Percentiles rank a stretch among this genome's conserved stretches.
Conservation (phyloP, 2,888 invertebrate species). For the Drosophila lacicola region DNA sequence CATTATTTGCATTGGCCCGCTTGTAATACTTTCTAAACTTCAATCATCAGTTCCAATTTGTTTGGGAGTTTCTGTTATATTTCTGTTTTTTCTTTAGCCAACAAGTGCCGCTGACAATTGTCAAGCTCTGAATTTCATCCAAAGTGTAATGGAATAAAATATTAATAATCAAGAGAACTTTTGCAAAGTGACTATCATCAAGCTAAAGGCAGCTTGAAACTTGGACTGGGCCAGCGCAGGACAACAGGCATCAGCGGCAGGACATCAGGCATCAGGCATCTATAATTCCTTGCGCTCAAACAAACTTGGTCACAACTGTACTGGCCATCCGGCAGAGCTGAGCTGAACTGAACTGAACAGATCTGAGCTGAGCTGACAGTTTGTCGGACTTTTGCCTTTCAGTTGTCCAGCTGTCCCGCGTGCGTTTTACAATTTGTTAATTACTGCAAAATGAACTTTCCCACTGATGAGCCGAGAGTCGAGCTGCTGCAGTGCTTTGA, state of each 20-base stretch:
- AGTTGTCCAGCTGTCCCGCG: conserved; percentile 23
- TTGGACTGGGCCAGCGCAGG: conserved; percentile 25
- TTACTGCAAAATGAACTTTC: conserved; percentile 77
- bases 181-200: conserved; percentile 74
- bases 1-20: conserved; percentile 42
- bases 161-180: conserved; percentile 73
- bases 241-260: conserved; percentile 45
- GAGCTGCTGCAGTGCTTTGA: conserved; percentile 23
- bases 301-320: conserved; percentile 66
- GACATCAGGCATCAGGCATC: conserved; percentile 54
- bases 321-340: conserved; percentile 27
- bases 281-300: conserved; percentile 69
- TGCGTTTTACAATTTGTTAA: conserved; percentile 75
- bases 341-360: conserved; percentile 27
- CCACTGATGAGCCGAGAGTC: conserved; percentile 31
- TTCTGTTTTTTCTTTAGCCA: conserved; percentile 40
- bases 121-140: conserved; percentile 18
- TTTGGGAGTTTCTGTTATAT: conserved; percentile 44
- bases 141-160: conserved; percentile 75
- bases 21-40: conserved; percentile 46
- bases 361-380: conserved; percentile 39
- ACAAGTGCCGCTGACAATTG: conserved; percentile 73
- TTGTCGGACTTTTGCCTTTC: conserved; percentile 40
- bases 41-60: conserved; percentile 57
- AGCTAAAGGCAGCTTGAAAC: conserved; percentile 28